A percentile compares a stretch with the other conserved stretches of the same genome.
These are phyloP conservation scores for Liolophura sinensis DNA, from an alignment of 1,140 invertebrate species.

Conservation along the genomic window DNA sequence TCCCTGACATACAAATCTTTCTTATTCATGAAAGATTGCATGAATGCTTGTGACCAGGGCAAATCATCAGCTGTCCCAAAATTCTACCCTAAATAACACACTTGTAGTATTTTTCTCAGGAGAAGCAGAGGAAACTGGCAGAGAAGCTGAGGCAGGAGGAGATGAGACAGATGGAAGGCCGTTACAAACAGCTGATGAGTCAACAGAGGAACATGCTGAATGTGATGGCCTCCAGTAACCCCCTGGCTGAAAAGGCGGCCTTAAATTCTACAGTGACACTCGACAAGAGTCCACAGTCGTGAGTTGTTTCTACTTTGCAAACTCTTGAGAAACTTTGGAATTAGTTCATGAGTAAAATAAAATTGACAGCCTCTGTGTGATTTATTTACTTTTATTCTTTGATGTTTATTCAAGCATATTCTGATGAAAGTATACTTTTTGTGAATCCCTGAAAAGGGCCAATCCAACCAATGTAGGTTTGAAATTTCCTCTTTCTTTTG, in stretches of 20 bases:
- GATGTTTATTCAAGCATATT: too few species aligned
- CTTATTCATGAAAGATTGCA: too few species aligned
- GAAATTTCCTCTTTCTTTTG: too few species aligned
- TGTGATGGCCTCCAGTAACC: neutral
- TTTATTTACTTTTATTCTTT: neutral
- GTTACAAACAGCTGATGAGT: neutral
- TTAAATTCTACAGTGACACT: neutral
- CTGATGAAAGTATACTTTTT: too few species aligned
- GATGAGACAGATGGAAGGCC: conserved; percentile 14
- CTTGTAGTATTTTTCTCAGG: neutral
- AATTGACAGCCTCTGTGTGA: neutral
- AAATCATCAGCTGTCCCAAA: too few species aligned
- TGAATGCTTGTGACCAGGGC: too few species aligned
- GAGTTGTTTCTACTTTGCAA: neutral
- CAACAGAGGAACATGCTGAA: neutral
- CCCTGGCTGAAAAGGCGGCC: neutral
- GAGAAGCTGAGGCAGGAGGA: conserved; percentile 19
- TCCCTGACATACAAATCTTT: too few species aligned
- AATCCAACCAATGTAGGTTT: too few species aligned
- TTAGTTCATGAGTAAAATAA: neutral
- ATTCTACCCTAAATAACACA: neutral
- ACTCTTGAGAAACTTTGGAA: neutral
- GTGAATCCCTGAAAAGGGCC: too few species aligned
- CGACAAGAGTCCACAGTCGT: neutral
- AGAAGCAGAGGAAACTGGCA: conserved; percentile 17